Evolutionary conservation across 2,797 vertebrate species (phyloP), one percentile per base, ranked within the genome.

Genomic region (Brachyrhaphis roseni): DNA sequence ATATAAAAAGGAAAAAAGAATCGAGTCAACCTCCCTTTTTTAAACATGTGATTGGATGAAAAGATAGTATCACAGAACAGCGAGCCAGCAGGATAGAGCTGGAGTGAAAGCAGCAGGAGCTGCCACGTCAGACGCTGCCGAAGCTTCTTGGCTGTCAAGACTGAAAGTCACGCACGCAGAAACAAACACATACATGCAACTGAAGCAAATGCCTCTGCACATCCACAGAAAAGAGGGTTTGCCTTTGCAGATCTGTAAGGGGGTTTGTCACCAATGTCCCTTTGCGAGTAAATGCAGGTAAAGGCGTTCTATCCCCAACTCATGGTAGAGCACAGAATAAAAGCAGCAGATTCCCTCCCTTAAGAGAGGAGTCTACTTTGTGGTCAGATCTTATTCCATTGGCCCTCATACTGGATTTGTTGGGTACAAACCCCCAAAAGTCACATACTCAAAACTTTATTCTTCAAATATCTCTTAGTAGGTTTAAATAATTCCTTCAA

Each of bases 41-140:
- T 8, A 91, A 93, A 91, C 86, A 89, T 86, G 92, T 83, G 87
- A 93, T 88, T 83, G 87, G 90, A 93, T 89, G 87, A 89, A 91
- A 88, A 93, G 91, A 92, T 93, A 93, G 91, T 92, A 92, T 92
- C 92, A 93, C 89, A 85, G 87, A 78, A 77, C 84, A 89, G 88
- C 70, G 86, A 92, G 93, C 91, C 91, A 94, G 88, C 92, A 93
- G 89, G 87, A 92, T 87, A 57, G 85, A 89, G 93, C 90, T 90
- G 93, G 92, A 91, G 84, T 78, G 87, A 88, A 87, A 93, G 90
- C 92, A 91, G 91, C 72, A 49, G 89, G 90, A 90, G 90, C 91
- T 94, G 94, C 94, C 94, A 95, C 94, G 94, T 95, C 93, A 94
- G 91, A 94, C 89, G 87, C 89, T 92, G 91, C 92, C 81, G 89